phyloP scores from a whole-genome alignment of 1,140 invertebrate genomes.

The Brachionus paranguensis region DNA sequence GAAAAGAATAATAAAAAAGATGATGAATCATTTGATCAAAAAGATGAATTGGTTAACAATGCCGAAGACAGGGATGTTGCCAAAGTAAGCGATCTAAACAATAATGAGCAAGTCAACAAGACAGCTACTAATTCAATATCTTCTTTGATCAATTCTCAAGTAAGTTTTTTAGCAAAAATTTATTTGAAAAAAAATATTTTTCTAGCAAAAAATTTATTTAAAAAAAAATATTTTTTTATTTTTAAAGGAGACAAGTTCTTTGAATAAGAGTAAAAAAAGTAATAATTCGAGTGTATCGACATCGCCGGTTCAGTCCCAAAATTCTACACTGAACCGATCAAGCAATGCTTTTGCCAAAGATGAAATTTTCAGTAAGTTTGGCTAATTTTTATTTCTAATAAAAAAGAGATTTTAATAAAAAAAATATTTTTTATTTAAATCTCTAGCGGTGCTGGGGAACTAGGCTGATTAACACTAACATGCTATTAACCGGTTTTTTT shows the following conservation, averaged over 20 bases:
- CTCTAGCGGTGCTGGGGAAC: background rate
- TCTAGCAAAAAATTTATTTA: background rate
- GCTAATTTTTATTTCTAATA: background rate
- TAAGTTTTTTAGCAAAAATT: background rate
- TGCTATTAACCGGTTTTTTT: background rate
- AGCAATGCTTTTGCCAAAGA: background rate
- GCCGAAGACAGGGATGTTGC: background rate
- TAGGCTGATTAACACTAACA: background rate
- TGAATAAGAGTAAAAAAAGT: constrained; percentile 5
- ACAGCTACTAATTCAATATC: background rate
- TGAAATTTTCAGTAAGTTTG: constrained; percentile 15
- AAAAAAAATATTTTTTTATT: background rate
- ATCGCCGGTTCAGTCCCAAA: constrained; percentile 3
- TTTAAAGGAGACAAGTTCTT: background rate
- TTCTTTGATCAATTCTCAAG: background rate
- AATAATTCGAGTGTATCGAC: background rate
- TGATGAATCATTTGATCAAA: too few relatives aligned
- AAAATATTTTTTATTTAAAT: background rate
- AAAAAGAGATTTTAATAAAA: background rate
- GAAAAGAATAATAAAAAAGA: too few relatives aligned
- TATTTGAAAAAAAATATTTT: background rate
- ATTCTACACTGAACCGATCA: background rate
- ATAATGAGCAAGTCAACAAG: background rate
- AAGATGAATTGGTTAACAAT: too few relatives aligned
- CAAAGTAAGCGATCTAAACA: background rate